Evolutionary conservation across 2,113 vertebrate genomes (phyloP).

Genomic region (Epinephelus lanceolatus): DNA sequence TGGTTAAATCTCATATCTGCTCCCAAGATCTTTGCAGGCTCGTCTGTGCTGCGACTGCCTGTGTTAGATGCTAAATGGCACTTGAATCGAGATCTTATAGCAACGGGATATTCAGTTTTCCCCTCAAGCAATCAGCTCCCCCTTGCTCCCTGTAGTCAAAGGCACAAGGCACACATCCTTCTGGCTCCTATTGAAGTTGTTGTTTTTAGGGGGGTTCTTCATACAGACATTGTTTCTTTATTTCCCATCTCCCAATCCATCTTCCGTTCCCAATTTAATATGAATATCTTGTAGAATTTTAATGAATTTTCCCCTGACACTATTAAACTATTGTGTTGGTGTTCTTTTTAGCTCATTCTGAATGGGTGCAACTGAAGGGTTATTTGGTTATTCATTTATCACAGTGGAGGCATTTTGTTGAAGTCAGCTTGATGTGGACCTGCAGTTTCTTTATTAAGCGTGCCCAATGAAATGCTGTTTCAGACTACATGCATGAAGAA

Average conservation of each 20-base stretch:
- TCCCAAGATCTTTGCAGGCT: slow-evolving; percentile 45
- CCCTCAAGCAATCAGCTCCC: slow-evolving; percentile 40
- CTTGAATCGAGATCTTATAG: slow-evolving; percentile 62
- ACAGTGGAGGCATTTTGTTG: slow-evolving; percentile 30
- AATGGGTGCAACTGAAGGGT: slow-evolving; percentile 4
- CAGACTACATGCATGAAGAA: background rate
- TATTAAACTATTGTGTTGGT: slow-evolving; percentile 13
- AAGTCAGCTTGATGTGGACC: slow-evolving; percentile 35
- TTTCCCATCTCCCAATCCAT: slow-evolving; percentile 9
- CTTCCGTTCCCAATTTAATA: slow-evolving; percentile 23
- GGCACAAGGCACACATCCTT: slow-evolving; percentile 18
- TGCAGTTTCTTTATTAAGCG: slow-evolving; percentile 24
- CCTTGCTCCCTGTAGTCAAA: slow-evolving; percentile 37
- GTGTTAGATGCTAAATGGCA: slow-evolving; percentile 70
- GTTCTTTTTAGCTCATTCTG: slow-evolving; percentile 2
- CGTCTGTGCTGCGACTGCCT: slow-evolving; percentile 28
- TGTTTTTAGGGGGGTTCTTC: slow-evolving; percentile 8
- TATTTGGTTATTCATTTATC: slow-evolving; percentile 48
- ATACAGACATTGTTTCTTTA: background rate
- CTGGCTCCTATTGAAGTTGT: slow-evolving; percentile 21
- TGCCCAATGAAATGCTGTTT: slow-evolving; percentile 39
- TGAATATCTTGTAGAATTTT: slow-evolving; percentile 33
- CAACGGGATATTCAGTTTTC: slow-evolving; percentile 50
- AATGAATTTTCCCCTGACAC: slow-evolving; percentile 4
- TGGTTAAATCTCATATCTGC: slow-evolving; percentile 60